Evolutionary conservation across 2,797 vertebrate species (phyloP).

Genomic region (Melopsittacus undulatus): DNA sequence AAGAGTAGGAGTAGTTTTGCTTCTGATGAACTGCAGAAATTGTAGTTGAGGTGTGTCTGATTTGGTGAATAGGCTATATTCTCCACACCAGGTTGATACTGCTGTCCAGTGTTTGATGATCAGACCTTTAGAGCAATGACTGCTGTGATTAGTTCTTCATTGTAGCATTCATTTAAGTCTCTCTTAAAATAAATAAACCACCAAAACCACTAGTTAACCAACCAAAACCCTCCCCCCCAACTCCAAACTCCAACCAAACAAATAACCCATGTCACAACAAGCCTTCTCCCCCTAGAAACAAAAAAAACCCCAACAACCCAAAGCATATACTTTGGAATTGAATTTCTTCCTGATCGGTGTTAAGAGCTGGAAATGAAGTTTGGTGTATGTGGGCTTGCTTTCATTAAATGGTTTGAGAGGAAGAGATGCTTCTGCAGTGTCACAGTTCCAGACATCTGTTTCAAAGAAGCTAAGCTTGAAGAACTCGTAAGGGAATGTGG

Average conservation of each 20-base stretch:
- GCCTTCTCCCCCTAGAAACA: neutral
- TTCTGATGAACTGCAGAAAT: neutral
- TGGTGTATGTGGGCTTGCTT: neutral
- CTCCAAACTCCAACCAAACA: neutral
- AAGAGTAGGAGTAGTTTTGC: neutral
- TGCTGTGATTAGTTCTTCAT: neutral
- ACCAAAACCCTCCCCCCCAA: neutral
- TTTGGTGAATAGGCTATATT: neutral
- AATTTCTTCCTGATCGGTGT: neutral
- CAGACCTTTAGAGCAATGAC: neutral
- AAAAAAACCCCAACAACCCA: neutral
- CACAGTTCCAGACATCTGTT: neutral
- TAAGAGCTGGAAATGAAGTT: neutral
- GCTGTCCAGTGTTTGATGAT: neutral
- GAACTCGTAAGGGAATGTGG: neutral
- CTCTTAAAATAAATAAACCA: neutral
- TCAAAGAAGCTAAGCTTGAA: neutral
- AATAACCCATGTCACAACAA: neutral
- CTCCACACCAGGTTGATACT: neutral
- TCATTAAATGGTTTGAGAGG: neutral
- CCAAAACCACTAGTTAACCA: neutral
- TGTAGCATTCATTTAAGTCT: accelerated
- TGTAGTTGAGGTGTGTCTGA: neutral
- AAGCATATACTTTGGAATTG: neutral
- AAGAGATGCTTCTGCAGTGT: neutral